Base-by-base conservation (phyloP, 2,888 invertebrate genomes). In the Lymantria dispar region DNA sequence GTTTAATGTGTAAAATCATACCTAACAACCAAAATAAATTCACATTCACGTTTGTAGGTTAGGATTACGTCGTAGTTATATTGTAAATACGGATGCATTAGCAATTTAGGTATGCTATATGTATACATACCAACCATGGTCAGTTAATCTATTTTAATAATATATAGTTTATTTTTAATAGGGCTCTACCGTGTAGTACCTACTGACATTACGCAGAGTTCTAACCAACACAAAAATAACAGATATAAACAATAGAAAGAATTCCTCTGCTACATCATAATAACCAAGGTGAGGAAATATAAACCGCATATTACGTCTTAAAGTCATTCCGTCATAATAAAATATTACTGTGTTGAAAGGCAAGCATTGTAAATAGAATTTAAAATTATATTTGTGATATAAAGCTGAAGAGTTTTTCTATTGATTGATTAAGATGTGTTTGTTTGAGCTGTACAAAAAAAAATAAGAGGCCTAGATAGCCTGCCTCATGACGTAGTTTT, bases 311-410 rank as follows among this genome's bases (percentile, higher is more conserved):
- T 49, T 45, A 38, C 49, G 42, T 52, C 37, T 49, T 15, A 50
- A 48, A 46, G 48, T 52, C 48, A 54, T 51, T 38, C 33, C 50
- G 46, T 36, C 30, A 37, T 49, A 53, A 45, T 51, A 53, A 51
- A 48, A 30, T 44, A 50, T 43, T 43, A 13, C 30, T 10, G 45
- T 38, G 45, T 12, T 39, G 50, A 48, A 51, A 37, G 54, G 44
- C 41, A 47, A 45, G 41, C 43, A 40, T 51, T 22, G 14, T 43
- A 50, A 58, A 60, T 53, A 50, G 47, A 8, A 38, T 38, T 12
- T 38, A 38, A 8, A 22, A 22, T 5, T 22, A 22, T 22, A 3
- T 22, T 22, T 22, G 5, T 22, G 22, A 3, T 22, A 22, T 22
- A 22, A 22, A 22, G 22, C 5, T 5, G 5, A 22, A 22, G 22